Evolutionary conservation across 2,797 vertebrate genomes (phyloP).

Genomic region (Sebastes trivittatus): DNA sequence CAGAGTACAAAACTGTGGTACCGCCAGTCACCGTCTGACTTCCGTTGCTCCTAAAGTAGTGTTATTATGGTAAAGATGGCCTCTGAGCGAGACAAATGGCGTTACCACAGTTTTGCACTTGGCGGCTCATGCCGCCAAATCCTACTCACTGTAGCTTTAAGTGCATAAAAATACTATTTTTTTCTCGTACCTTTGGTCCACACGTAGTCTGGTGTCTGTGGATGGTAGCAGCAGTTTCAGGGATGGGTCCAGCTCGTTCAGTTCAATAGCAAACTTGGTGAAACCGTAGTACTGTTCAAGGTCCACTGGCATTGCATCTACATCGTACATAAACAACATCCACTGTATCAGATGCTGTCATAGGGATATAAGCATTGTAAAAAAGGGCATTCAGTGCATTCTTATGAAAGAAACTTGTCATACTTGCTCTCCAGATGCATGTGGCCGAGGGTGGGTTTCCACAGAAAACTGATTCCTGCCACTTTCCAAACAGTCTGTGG

Average conservation of each 20-base stretch:
- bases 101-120: too few species aligned
- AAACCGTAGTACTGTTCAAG: constrained; percentile 95
- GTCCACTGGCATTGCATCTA: constrained; percentile 91
- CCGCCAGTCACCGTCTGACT: too few species aligned
- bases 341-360: neutral
- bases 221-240: constrained; percentile 88
- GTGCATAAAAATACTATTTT: neutral
- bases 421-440: constrained; percentile 96
- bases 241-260: constrained; percentile 90
- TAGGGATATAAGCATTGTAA: neutral
- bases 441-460: constrained; percentile 88
- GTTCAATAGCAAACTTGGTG: constrained; percentile 93
- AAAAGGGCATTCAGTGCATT: neutral
- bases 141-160: too few species aligned
- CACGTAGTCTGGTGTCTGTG: constrained; percentile 91
- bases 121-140: accelerated
- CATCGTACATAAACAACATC: constrained; percentile 27
- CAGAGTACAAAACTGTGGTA: too few species aligned
- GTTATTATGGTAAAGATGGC: too few species aligned
- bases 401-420: constrained; percentile 50
- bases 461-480: constrained; percentile 93
- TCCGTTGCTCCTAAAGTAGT: too few species aligned
- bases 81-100: too few species aligned
- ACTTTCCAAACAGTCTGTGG: constrained; percentile 93
- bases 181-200: constrained; percentile 91